Evolutionary conservation across 2,888 invertebrate genomes (phyloP).

Genomic region (Cheilosia scutellata): DNA sequence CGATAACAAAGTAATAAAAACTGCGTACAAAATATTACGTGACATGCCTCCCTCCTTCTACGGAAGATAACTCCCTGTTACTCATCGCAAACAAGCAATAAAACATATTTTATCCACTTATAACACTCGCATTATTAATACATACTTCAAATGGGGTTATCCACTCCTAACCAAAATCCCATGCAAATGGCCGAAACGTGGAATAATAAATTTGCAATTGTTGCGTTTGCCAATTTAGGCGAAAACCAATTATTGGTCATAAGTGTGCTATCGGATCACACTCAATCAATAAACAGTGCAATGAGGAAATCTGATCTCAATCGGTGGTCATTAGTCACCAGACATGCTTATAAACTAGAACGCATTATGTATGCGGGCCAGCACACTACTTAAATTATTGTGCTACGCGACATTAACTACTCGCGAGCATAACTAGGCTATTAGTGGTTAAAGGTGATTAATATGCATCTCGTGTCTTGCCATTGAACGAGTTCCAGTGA

Average conservation of each 20-base stretch:
- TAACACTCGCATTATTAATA: conserved; percentile 20
- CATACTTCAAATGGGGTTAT: background rate
- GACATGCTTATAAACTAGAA: background rate
- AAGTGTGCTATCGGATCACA: conserved; percentile 28
- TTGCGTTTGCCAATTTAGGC: conserved; percentile 35
- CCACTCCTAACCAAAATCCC: background rate
- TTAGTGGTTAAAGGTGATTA: background rate
- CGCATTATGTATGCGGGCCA: conserved; percentile 33
- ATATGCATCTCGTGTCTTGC: conserved; percentile 37
- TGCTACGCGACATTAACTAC: conserved; percentile 2
- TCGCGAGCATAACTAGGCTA: background rate
- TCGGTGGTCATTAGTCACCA: conserved; percentile 9
- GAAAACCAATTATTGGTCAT: conserved; percentile 36
- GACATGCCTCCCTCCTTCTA: background rate
- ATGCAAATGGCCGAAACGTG: conserved; percentile 35
- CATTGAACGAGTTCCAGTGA: conserved; percentile 61
- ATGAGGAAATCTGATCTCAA: conserved; percentile 51
- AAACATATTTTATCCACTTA: conserved; percentile 12
- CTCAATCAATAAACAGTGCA: conserved; percentile 12
- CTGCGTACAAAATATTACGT: background rate
- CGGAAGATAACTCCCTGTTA: conserved; percentile 31
- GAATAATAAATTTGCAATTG: conserved; percentile 35
- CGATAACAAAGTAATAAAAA: conserved; percentile 32
- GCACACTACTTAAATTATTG: conserved; percentile 25
- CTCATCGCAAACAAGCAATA: conserved; percentile 36